phyloP scores from a whole-genome alignment of 2,797 vertebrate species.

The Leptatherina wallacei region DNA sequence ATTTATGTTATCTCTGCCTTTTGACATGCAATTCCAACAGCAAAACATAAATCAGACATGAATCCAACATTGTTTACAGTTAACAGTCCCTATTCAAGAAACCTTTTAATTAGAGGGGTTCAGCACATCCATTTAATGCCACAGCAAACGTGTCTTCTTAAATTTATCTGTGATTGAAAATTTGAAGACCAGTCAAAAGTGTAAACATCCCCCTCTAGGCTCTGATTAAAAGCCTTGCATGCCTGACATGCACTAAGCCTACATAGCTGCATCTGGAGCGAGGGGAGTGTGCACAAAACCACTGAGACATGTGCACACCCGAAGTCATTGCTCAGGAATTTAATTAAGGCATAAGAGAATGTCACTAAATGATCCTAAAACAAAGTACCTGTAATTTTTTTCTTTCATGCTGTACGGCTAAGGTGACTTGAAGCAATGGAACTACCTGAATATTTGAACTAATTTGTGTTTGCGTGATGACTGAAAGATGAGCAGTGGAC shows the following conservation, averaged over 20 bases:
- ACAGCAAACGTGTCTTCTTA: slow-evolving; percentile 45
- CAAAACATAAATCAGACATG: slow-evolving; percentile 5
- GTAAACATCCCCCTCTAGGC: slow-evolving; percentile 50
- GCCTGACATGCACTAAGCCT: slow-evolving; percentile 51
- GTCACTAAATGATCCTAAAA: slow-evolving; percentile 64
- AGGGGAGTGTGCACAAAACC: slow-evolving; percentile 59
- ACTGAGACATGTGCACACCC: slow-evolving; percentile 63
- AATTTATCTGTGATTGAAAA: slow-evolving; percentile 58
- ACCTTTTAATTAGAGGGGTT: slow-evolving; percentile 48
- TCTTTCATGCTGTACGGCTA: slow-evolving; percentile 16
- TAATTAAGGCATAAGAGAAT: slow-evolving; percentile 76
- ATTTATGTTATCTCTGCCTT: neutral
- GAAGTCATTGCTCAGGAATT: slow-evolving; percentile 80
- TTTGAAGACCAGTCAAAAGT: slow-evolving; percentile 40
- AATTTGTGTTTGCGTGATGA: slow-evolving; percentile 23
- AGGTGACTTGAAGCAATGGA: slow-evolving; percentile 2
- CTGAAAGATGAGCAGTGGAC: slow-evolving; percentile 22
- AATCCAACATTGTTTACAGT: slow-evolving; percentile 27
- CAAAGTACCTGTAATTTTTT: slow-evolving; percentile 51
- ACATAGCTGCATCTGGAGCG: slow-evolving; percentile 66
- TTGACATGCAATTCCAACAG: neutral
- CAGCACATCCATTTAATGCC: slow-evolving; percentile 39
- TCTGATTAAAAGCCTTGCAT: slow-evolving; percentile 50
- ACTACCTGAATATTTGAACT: slow-evolving; percentile 16
- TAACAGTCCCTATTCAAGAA: slow-evolving; percentile 40